These are phyloP conservation scores for Nomada hirtipes DNA, from an alignment of 2,888 invertebrate species.

Conservation along the genomic window DNA sequence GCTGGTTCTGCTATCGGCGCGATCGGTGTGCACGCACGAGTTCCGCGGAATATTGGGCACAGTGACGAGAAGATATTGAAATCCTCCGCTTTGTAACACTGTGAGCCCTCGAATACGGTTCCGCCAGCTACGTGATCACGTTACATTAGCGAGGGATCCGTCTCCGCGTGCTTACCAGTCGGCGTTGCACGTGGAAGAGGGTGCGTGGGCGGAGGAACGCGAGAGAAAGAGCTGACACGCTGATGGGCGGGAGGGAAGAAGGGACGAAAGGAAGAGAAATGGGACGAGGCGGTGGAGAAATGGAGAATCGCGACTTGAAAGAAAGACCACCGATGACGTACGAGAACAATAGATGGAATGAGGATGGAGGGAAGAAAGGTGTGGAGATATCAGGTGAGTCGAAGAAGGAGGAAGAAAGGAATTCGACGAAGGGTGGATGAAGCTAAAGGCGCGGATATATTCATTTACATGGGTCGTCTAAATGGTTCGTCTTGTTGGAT, in stretches of 20 bases:
- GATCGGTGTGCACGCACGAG: constrained; percentile 52
- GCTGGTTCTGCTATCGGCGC: constrained; percentile 1
- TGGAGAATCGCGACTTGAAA: background rate
- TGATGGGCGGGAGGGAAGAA: constrained; percentile 13
- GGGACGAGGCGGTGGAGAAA: background rate
- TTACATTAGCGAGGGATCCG: constrained; percentile 48
- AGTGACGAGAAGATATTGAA: constrained; percentile 60
- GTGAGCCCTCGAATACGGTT: constrained; percentile 41
- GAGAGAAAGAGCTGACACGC: constrained; percentile 8
- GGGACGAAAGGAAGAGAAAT: constrained; percentile 10
- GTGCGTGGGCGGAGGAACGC: constrained; percentile 8
- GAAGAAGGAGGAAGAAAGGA: background rate
- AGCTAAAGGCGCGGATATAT: no score
- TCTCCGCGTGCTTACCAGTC: constrained; percentile 16
- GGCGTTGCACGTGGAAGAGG: constrained; percentile 8
- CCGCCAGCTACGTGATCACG: constrained; percentile 59
- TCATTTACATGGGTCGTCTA: no score
- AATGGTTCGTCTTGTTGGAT: no score
- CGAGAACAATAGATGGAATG: background rate
- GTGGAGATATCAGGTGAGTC: background rate
- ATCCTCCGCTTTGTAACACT: constrained; percentile 58
- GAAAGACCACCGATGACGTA: background rate
- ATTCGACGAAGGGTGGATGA: background rate
- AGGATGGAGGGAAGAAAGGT: background rate
- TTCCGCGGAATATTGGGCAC: constrained; percentile 55